Evolutionary conservation across 1,140 invertebrate genomes (phyloP), one percentile per base, ranked within the genome.

Genomic region (Gonioctena quinquepunctata): DNA sequence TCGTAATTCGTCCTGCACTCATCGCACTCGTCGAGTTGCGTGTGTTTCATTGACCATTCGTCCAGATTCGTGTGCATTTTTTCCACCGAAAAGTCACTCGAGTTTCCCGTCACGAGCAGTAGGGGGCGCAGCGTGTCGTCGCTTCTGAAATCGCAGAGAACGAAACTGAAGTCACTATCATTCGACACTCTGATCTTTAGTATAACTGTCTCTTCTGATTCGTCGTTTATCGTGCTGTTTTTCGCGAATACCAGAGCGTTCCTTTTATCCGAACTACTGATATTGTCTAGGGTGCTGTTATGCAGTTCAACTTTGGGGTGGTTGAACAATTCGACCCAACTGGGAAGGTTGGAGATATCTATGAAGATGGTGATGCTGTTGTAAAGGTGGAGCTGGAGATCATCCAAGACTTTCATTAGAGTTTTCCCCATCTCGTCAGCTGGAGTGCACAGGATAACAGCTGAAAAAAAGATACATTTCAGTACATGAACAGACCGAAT

Each of bases 21-120:
- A 26, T 83, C 81, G 66, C 81, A 83, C 56, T 82, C 80, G 7
- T 82, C 81, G 8, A 74, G 69, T 25, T 76, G 76, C 64, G 71
- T 73, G 69, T 83, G 80, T 69, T 80, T 80, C 3, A 75, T 21
- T n/a, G 66, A 68, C 81, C 81, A 83, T 67, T 79, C 77, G 5
- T 80, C 79, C 49, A 82, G 71, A 71, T 80, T 81, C 21, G 69
- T 71, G 22, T 26, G 42, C 21, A 77, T 66, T 49, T 71, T 73
- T 25, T 59, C 69, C 13, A 75, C 68, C 52, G 48, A 49, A 61
- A 76, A 78, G 5, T 70, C 72, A 49, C 73, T 76, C 6, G 27
- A 42, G 57, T 52, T 63, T 21, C 70, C 64, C 8, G 63, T 52
- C n/a, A 76, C 71, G 7, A 28, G 65, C 22, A 80, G 42, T 5